These are phyloP conservation scores for Chrysotoxum bicinctum DNA, from an alignment of 2,888 invertebrate species.

Conservation along the genomic window DNA sequence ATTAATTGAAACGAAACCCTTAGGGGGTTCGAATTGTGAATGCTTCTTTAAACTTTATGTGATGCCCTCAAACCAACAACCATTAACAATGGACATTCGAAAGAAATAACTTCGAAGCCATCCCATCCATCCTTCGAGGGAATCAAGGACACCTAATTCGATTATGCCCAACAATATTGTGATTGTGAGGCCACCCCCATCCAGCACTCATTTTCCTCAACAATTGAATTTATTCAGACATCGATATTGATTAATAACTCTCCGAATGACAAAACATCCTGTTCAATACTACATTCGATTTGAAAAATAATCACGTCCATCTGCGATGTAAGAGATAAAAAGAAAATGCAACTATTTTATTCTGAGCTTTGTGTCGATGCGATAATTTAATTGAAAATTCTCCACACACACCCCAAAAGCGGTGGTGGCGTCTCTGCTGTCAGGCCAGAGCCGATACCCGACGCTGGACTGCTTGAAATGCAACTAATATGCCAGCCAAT, in stretches of 20 bases:
- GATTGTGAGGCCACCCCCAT: too few relatives aligned
- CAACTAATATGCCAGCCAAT: conserved; percentile 28
- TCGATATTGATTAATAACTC: conserved; percentile 11
- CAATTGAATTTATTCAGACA: conserved; percentile 15
- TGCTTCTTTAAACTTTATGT: too few relatives aligned
- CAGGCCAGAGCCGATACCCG: background rate
- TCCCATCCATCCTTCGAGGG: background rate
- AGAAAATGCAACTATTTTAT: conserved; percentile 17
- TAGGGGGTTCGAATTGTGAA: too few relatives aligned
- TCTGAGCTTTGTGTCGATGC: conserved; percentile 39
- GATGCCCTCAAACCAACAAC: too few relatives aligned
- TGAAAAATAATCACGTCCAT: conserved; percentile 59
- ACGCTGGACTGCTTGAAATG: background rate
- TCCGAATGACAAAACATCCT: conserved; percentile 46
- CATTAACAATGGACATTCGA: too few relatives aligned
- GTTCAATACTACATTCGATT: conserved; percentile 21
- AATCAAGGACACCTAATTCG: background rate
- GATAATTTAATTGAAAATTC: conserved; percentile 67
- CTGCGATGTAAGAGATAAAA: conserved; percentile 30
- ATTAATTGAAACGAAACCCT: too few relatives aligned
- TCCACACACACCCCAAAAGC: conserved; percentile 28
- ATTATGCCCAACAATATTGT: background rate
- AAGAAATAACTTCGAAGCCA: too few relatives aligned
- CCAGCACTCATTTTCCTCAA: background rate
- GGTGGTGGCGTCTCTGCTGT: conserved; percentile 14